Evolutionary conservation across 1,140 invertebrate genomes (phyloP).

Genomic region (Centruroides vittatus): DNA sequence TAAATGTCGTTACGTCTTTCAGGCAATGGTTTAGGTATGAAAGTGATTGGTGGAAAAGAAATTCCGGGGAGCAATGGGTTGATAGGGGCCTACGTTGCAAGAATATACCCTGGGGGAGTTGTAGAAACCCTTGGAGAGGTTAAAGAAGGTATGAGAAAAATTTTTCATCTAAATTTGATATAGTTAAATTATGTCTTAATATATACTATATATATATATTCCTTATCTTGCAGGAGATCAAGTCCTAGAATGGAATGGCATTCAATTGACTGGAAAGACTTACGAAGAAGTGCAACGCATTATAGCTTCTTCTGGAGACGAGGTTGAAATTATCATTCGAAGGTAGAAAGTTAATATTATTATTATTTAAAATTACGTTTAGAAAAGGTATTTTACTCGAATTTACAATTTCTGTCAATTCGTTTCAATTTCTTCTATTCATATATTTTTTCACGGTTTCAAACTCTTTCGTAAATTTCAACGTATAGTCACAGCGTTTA

Average conservation of each 20-base stretch:
- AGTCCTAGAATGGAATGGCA: slow-evolving; percentile 50
- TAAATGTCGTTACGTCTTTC: neutral
- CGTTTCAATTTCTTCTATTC: no score
- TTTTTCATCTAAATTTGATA: neutral
- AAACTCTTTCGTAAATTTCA: no score
- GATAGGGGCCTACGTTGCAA: slow-evolving; percentile 43
- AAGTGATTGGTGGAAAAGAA: slow-evolving; percentile 44
- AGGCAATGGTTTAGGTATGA: slow-evolving; percentile 42
- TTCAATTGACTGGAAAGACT: slow-evolving; percentile 40
- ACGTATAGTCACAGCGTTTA: no score
- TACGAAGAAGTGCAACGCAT: slow-evolving; percentile 48
- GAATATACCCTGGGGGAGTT: slow-evolving; percentile 40
- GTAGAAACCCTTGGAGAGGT: slow-evolving; percentile 44
- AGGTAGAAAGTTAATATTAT: slow-evolving; percentile 7
- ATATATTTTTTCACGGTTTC: no score
- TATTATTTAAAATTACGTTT: no score
- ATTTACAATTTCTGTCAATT: no score
- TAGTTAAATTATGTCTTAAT: neutral
- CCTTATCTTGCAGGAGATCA: slow-evolving; percentile 37
- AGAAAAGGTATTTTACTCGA: no score
- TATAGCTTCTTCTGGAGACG: slow-evolving; percentile 36
- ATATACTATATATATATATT: no score
- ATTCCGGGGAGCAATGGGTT: slow-evolving; percentile 36
- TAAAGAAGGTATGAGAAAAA: slow-evolving; percentile 35
- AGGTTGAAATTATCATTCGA: slow-evolving; percentile 44